A percentile compares a stretch with the other conserved stretches of the same genome.
These are phyloP conservation scores for Drosophila rellima DNA, from an alignment of 2,888 invertebrate species.

Conservation along the genomic window DNA sequence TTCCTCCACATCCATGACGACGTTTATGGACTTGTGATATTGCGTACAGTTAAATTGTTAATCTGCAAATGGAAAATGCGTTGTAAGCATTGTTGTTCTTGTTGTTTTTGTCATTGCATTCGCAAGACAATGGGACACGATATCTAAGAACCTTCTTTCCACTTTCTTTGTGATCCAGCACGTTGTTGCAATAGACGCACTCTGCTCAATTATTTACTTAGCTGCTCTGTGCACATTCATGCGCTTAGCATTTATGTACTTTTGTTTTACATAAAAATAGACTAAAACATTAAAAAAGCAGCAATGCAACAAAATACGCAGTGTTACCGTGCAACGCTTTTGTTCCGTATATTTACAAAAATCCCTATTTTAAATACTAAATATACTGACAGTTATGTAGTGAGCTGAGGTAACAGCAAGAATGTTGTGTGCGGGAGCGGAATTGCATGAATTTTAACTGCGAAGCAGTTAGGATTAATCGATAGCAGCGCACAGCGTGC, in stretches of 20 bases:
- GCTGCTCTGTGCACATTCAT: conserved; percentile 39
- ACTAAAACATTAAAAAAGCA: conserved; percentile 61
- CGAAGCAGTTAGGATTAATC: background rate
- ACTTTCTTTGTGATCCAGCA: conserved; percentile 40
- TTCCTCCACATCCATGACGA: conserved; percentile 71
- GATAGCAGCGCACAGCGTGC: background rate
- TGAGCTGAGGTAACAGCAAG: background rate
- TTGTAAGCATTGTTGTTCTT: conserved; percentile 48
- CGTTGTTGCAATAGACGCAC: conserved; percentile 22
- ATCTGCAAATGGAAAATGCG: conserved; percentile 67
- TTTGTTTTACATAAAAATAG: conserved; percentile 47
- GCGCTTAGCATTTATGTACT: conserved; percentile 21
- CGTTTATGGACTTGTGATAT: conserved; percentile 19
- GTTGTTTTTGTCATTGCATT: conserved; percentile 23
- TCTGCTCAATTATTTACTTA: conserved; percentile 29
- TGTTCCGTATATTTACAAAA: background rate
- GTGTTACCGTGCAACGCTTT: conserved; percentile 39
- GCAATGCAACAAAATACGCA: conserved; percentile 53
- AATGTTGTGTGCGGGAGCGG: background rate
- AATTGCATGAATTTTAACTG: too few relatives aligned
- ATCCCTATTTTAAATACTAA: conserved; percentile 6
- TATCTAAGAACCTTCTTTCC: conserved; percentile 15
- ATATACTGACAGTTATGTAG: conserved; percentile 8
- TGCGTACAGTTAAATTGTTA: conserved; percentile 17
- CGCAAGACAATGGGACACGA: conserved; percentile 41